phyloP scores from a whole-genome alignment of 1,140 invertebrate species.

The Ceratitis capitata region DNA sequence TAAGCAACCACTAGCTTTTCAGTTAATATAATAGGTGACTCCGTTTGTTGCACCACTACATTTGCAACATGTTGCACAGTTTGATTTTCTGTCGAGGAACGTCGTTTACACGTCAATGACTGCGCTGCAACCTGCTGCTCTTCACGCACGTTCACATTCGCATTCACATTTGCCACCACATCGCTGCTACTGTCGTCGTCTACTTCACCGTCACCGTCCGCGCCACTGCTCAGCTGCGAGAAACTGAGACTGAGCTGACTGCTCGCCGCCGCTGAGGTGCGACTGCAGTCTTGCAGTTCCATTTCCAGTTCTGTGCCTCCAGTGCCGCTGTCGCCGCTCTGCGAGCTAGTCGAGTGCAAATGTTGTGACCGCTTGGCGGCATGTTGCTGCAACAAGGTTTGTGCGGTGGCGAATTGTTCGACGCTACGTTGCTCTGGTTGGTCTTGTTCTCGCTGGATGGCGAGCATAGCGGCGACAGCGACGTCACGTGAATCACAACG shows the following conservation, averaged over 20 bases:
- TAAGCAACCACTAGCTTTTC: not conserved
- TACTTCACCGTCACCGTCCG: not conserved
- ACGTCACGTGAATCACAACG: constrained; percentile 51
- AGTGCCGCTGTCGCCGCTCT: constrained; percentile 61
- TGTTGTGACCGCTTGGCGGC: constrained; percentile 10
- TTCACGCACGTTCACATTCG: not conserved
- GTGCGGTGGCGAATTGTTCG: not conserved
- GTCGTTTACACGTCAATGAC: not conserved
- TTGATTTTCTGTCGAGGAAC: not conserved
- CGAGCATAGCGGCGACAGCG: constrained; percentile 45
- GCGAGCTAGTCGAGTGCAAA: constrained; percentile 50
- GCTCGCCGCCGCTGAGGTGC: constrained; percentile 53
- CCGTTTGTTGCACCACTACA: not conserved
- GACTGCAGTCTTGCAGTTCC: constrained; percentile 52
- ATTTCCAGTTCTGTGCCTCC: constrained; percentile 59
- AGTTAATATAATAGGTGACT: not conserved
- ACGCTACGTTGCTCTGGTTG: not conserved
- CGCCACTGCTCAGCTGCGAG: constrained; percentile 59
- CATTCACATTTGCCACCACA: not conserved
- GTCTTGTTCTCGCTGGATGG: constrained; percentile 48
- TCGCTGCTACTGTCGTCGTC: not conserved
- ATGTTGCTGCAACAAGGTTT: constrained; percentile 30
- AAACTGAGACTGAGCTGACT: constrained; percentile 60
- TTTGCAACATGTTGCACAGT: not conserved
- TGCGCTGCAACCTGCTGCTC: not conserved